phyloP scores from a whole-genome alignment of 92 coral and sea anemone species.

The Heliopora coerulea region DNA sequence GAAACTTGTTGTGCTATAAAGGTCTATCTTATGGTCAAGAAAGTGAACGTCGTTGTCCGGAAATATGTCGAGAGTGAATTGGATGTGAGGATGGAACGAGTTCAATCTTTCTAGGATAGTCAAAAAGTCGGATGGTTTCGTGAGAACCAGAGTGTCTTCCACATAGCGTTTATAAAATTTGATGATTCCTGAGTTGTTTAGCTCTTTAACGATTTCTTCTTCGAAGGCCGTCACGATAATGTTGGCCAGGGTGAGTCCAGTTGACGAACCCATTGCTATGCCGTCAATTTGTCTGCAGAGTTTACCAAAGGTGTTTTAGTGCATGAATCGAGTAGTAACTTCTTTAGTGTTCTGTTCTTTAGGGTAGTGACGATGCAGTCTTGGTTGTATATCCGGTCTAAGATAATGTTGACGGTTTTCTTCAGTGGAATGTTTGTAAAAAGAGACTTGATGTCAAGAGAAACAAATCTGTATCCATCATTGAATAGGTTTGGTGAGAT shows the following conservation, averaged over 20 bases:
- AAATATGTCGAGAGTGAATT: too few relatives aligned
- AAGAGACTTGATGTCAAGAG: constrained; percentile 15
- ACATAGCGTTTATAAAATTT: too few relatives aligned
- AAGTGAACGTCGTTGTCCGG: too few relatives aligned
- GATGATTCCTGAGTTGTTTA: too few relatives aligned
- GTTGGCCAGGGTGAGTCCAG: constrained; percentile 36
- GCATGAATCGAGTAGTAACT: constrained; percentile 43
- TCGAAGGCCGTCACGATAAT: constrained; percentile 40
- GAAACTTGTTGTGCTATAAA: too few relatives aligned
- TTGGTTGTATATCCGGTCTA: constrained; percentile 28
- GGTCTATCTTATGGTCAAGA: too few relatives aligned
- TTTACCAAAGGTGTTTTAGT: constrained; percentile 42
- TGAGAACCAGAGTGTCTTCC: too few relatives aligned
- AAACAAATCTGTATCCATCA: constrained; percentile 12
- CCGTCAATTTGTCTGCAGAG: constrained; percentile 53
- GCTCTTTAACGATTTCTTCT: not conserved
- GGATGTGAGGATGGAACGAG: too few relatives aligned
- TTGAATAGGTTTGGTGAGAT: not conserved
- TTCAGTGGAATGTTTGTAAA: constrained; percentile 22
- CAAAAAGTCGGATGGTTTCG: too few relatives aligned
- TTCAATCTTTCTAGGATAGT: too few relatives aligned
- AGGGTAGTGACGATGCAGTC: constrained; percentile 37
- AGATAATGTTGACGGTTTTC: constrained; percentile 26
- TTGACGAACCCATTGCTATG: constrained; percentile 43
- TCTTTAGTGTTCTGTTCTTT: constrained; percentile 8